Evolutionary conservation across 2,797 vertebrate genomes (phyloP), one percentile per base, ranked within the genome.

Genomic region (Bovichtus diacanthus): DNA sequence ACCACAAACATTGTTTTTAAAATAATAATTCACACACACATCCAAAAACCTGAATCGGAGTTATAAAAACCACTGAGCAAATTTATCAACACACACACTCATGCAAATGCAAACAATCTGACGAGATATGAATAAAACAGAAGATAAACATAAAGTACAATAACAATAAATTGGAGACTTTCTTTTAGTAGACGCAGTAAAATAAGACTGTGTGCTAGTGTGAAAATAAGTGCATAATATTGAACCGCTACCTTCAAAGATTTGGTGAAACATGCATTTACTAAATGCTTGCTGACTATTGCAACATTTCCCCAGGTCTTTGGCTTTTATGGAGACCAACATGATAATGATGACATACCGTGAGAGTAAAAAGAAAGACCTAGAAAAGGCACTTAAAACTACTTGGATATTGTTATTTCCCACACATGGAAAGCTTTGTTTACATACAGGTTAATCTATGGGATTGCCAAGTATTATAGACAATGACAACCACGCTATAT

Each of bases 341-440:
- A 23, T 36, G 65, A 60, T 21, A 44, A 55, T 18, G 39, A 39
- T 13, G 39, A 75, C 46, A 53, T 46, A 68, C 50, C 0, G 47
- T 70, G 51, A 82, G 31, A 62, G 41, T 64, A 61, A 82, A 79
- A 74, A 70, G 38, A 76, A n/a, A 82, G 47, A 83, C 88, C 82
- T 83, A 71, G 49, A 91, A 88, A 54, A 94, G 93, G 93, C 93
- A 94, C 92, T 94, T 94, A 70, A 82, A 89, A 87, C 92, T 90
- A 90, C 73, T 81, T 75, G 54, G 74, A 76, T 80, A 83, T 67
- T 70, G 4, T 50, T 71, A 76, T 80, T 81, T 78, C 51, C 70
- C 69, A 76, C 75, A 68, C 55, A 41, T 47, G 36, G 47, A 61
- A 76, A 83, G 82, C 83, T 77, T 80, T 71, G 70, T 77, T 78